phyloP scores from a whole-genome alignment of 2,888 invertebrate species.

The Hemistola chrysoprasaria region DNA sequence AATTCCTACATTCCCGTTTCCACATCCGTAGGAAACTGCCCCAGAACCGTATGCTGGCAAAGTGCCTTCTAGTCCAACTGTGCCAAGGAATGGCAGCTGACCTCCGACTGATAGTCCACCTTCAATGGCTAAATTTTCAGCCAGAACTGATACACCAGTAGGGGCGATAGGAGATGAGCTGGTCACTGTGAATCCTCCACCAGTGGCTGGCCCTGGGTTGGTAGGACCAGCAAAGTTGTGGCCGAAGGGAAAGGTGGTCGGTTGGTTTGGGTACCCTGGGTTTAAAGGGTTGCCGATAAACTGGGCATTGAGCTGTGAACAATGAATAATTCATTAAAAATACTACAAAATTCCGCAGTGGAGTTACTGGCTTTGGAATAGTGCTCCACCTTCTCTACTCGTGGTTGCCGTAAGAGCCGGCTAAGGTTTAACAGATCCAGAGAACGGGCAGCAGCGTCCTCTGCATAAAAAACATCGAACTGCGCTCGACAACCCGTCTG shows the following conservation, averaged over 20 bases:
- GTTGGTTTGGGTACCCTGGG: constrained; percentile 1
- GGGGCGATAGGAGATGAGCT: constrained; percentile 33
- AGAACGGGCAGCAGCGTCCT: too few species aligned
- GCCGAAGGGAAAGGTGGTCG: not conserved
- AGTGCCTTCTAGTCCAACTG: constrained; percentile 32
- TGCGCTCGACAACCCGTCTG: too few species aligned
- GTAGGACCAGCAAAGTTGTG: too few species aligned
- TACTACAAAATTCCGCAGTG: too few species aligned
- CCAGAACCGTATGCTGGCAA: constrained; percentile 29
- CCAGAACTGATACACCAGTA: constrained; percentile 32
- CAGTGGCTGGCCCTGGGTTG: constrained; percentile 2
- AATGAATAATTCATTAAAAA: too few species aligned
- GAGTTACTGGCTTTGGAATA: too few species aligned
- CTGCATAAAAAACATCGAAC: too few species aligned
- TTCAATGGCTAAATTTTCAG: constrained; percentile 37
- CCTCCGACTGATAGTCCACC: constrained; percentile 33
- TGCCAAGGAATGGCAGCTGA: constrained; percentile 33
- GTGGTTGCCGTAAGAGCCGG: too few species aligned
- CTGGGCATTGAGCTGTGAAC: constrained; percentile 24
- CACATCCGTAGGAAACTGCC: constrained; percentile 33
- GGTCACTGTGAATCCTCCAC: constrained; percentile 29
- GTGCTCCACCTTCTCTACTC: too few species aligned
- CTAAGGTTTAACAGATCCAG: too few species aligned
- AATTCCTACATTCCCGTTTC: constrained; percentile 28
- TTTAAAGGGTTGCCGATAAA: constrained; percentile 19